Percentiles rank a stretch among this genome's conserved stretches.
phyloP scores from a whole-genome alignment of 37 sponge, comb jelly and placozoan genomes.

The Haliclona indistincta region DNA sequence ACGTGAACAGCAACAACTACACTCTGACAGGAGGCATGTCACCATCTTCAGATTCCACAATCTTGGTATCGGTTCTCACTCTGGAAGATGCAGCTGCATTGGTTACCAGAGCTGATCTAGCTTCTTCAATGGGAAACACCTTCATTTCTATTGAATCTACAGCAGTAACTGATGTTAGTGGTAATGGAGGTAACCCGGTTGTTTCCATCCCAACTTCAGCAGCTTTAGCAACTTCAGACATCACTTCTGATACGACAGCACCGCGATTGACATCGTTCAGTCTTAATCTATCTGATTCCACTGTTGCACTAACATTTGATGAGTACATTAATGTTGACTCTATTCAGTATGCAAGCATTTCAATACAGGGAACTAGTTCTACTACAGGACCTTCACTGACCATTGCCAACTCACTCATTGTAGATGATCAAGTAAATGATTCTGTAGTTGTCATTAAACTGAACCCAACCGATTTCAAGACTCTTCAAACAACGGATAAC shows the following conservation, averaged over 20 bases:
- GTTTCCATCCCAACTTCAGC: conserved; percentile 23
- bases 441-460: conserved; percentile 59
- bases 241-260: conserved; percentile 56
- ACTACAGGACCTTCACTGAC: conserved; percentile 10
- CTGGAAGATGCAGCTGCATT: conserved; percentile 59
- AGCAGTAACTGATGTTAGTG: conserved; percentile 75
- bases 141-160: conserved; percentile 58
- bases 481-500: conserved; percentile 35
- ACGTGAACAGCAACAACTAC: background rate
- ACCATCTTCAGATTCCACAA: conserved; percentile 35
- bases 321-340: conserved; percentile 70
- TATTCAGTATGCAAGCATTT: conserved; percentile 25
- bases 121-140: conserved; percentile 41
- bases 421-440: conserved; percentile 44
- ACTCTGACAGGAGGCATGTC: conserved; percentile 52
- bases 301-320: conserved; percentile 72
- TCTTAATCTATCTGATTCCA: conserved; percentile 62
- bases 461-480: conserved; percentile 56
- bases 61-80: conserved; percentile 49
- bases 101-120: conserved; percentile 43
- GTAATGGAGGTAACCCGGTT: conserved; percentile 64
- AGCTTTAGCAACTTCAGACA: conserved; percentile 27
- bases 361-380: conserved; percentile 21
- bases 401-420: conserved; percentile 48
- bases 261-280: conserved; percentile 52